Conservation (phyloP, 2,797 vertebrate species). For the Brachyrhaphis roseni region DNA sequence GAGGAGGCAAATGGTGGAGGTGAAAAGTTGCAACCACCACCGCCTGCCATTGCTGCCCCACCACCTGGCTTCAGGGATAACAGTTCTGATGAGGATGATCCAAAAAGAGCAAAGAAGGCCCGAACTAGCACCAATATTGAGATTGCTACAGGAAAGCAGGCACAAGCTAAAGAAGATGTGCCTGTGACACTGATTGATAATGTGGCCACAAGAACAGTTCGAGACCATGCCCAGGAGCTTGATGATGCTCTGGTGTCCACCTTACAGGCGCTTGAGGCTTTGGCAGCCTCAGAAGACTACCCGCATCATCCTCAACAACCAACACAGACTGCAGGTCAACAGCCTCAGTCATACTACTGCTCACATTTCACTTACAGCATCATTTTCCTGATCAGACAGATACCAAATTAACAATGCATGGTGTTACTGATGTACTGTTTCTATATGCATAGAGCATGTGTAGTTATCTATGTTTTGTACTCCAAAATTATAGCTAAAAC, state of each 20-base stretch:
- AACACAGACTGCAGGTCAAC: conserved; percentile 97
- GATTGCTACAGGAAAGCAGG: conserved; percentile 62
- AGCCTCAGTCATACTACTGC: conserved; percentile 65
- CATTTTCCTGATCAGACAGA: conserved; percentile 15
- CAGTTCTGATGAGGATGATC: conserved; percentile 96
- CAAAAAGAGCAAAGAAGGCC: conserved; percentile 85
- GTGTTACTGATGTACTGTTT: conserved; percentile 2
- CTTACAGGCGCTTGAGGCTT: conserved; percentile 95
- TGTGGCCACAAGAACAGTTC: conserved; percentile 91
- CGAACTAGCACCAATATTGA: conserved; percentile 42
- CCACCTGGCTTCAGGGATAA: conserved; percentile 98
- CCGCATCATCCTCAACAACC: conserved; percentile 90
- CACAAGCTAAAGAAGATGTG: conserved; percentile 87
- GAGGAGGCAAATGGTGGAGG: conserved; percentile 70
- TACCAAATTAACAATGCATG: conserved; percentile 10
- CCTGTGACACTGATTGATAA: conserved; percentile 96
- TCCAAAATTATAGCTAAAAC: conserved; percentile 1
- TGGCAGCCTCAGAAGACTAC: conserved; percentile 97
- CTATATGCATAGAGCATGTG: conserved; percentile 14
- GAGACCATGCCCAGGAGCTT: conserved; percentile 96
- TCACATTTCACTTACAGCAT: conserved; percentile 40
- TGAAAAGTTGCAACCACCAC: conserved; percentile 84
- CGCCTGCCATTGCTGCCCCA: conserved; percentile 91
- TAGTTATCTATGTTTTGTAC: not conserved
- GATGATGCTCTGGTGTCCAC: conserved; percentile 98